Conservation (phyloP, 2,113 vertebrate genomes). For the Phylloscopus trochiloides region DNA sequence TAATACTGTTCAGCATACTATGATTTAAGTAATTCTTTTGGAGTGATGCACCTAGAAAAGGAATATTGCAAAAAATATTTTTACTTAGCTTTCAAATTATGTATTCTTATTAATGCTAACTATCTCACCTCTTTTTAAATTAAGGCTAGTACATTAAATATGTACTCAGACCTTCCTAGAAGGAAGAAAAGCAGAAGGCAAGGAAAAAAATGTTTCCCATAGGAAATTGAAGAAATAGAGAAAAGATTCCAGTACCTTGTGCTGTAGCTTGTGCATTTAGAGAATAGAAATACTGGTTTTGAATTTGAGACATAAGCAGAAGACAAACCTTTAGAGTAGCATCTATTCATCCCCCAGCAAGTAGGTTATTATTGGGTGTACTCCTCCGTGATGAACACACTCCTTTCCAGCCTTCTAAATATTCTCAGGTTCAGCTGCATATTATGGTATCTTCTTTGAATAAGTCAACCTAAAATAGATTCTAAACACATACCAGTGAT, state of each 20-base stretch:
- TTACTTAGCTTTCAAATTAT: conserved; percentile 20
- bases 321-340: conserved; percentile 2
- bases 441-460: background rate
- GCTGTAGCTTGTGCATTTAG: background rate
- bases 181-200: background rate
- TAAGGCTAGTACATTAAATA: background rate
- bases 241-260: background rate
- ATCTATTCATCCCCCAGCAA: background rate
- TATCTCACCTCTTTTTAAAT: background rate
- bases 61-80: background rate
- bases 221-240: background rate
- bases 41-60: background rate
- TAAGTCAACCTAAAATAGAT: background rate
- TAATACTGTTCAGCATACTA: background rate
- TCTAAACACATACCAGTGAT: background rate
- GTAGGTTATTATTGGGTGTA: background rate
- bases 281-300: background rate
- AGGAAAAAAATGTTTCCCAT: background rate
- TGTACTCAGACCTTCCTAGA: background rate
- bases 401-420: background rate
- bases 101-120: background rate
- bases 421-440: background rate
- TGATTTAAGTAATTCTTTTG: background rate
- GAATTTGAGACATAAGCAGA: background rate
- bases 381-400: background rate